phyloP scores from a whole-genome alignment of 1,140 invertebrate genomes.

The Aphelenchoides avenae region DNA sequence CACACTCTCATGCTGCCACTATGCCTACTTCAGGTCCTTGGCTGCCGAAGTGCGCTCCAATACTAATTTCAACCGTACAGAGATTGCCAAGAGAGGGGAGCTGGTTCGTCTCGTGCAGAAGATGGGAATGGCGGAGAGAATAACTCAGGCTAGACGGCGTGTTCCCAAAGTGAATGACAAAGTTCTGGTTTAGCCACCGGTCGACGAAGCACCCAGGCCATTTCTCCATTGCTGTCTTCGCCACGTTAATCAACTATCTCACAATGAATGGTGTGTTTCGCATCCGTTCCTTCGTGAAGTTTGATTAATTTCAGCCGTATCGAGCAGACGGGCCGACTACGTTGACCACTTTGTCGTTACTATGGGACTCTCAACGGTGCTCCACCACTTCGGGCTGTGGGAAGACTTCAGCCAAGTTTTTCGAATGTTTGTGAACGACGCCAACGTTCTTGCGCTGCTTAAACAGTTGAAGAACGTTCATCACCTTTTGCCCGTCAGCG shows the following conservation, averaged over 20 bases:
- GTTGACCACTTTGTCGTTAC: not conserved
- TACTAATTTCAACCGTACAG: not conserved
- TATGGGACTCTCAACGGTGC: not conserved
- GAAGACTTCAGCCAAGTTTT: not conserved
- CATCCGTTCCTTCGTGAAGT: not conserved
- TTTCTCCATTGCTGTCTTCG: no score
- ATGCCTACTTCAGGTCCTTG: no score
- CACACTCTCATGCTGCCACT: no score
- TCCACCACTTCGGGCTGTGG: constrained; percentile 1
- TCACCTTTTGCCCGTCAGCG: not conserved
- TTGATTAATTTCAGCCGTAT: not conserved
- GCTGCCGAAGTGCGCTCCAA: not conserved
- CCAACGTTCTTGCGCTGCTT: not conserved
- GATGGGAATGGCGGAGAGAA: not conserved
- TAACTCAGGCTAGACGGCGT: not conserved
- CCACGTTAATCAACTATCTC: not conserved
- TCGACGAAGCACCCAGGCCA: no score
- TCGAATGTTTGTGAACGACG: not conserved
- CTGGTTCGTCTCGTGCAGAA: not conserved
- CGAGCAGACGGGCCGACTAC: not conserved
- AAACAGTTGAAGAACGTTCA: not conserved
- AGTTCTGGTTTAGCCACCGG: not conserved
- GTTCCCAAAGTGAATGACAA: not conserved
- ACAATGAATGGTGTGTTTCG: not conserved
- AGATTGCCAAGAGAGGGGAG: not conserved